phyloP scores from a whole-genome alignment of 2,113 vertebrate species.

The Isurus oxyrinchus region DNA sequence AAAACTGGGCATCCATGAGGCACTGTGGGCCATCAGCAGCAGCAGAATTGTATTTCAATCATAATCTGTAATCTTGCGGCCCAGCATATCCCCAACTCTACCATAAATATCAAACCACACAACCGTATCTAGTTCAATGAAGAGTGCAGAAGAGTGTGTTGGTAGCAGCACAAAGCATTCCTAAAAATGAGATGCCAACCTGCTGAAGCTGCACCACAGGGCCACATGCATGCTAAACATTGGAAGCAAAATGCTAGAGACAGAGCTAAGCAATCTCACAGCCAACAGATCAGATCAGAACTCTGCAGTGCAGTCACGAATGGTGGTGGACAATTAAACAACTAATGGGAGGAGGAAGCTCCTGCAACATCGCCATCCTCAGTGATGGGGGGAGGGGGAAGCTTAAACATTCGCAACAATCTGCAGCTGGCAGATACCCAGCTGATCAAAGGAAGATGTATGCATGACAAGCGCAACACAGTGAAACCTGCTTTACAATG shows the following conservation, averaged over 20 bases:
- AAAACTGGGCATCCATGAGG: background rate
- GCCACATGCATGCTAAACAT: background rate
- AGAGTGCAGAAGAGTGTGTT: background rate
- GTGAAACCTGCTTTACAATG: background rate
- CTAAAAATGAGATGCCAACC: background rate
- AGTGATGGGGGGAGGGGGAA: background rate
- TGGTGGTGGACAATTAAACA: background rate
- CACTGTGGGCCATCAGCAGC: background rate
- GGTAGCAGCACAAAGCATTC: background rate
- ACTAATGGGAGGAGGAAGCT: background rate
- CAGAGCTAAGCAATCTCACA: background rate
- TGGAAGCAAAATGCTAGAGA: background rate
- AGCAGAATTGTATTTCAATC: background rate
- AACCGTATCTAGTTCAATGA: background rate
- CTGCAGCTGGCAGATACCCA: background rate
- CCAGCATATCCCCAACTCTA: background rate
- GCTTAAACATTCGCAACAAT: background rate
- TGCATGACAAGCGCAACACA: background rate
- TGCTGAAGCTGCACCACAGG: background rate
- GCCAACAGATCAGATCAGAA: background rate
- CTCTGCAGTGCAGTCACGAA: background rate
- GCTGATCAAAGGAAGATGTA: background rate
- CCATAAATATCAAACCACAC: background rate
- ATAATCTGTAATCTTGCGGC: background rate
- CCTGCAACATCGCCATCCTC: background rate